Conservation (phyloP, 2,113 vertebrate species). For the Setophaga coronata region DNA sequence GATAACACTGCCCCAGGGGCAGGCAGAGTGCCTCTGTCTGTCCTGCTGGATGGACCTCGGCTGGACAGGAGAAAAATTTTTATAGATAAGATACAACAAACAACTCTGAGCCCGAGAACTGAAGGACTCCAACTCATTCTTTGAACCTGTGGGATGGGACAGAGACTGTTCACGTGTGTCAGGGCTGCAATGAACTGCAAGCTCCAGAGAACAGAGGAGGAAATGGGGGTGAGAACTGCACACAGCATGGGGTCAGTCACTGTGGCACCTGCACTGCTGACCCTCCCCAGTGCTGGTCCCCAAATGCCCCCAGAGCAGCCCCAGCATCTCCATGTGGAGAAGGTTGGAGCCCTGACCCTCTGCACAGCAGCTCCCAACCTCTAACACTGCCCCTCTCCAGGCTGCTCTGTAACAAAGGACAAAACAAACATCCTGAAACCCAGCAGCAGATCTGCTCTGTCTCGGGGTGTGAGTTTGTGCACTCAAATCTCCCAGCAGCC, state of each 20-base stretch:
- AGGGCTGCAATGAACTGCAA: too few species aligned
- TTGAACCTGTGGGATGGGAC: rapidly evolving
- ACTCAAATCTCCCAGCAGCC: neutral
- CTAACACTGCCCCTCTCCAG: neutral
- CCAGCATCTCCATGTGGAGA: neutral
- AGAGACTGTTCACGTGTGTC: too few species aligned
- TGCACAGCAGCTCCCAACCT: neutral
- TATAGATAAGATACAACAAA: too few species aligned
- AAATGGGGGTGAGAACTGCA: neutral
- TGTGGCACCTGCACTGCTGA: neutral
- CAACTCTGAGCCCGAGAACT: too few species aligned
- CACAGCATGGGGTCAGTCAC: neutral
- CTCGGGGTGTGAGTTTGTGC: neutral
- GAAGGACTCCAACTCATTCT: too few species aligned
- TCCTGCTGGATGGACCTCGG: too few species aligned
- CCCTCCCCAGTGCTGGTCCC: neutral
- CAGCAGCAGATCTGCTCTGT: neutral
- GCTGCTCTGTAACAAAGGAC: neutral
- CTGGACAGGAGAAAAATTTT: too few species aligned
- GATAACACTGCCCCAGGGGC: too few species aligned
- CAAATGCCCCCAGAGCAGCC: neutral
- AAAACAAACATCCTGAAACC: neutral
- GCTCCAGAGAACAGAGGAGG: neutral
- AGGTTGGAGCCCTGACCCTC: neutral
- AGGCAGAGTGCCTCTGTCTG: too few species aligned